Percentiles rank a stretch among this genome's conserved stretches.
These are phyloP conservation scores for Charanyca ferruginea DNA, from an alignment of 2,888 invertebrate species.

Conservation along the genomic window DNA sequence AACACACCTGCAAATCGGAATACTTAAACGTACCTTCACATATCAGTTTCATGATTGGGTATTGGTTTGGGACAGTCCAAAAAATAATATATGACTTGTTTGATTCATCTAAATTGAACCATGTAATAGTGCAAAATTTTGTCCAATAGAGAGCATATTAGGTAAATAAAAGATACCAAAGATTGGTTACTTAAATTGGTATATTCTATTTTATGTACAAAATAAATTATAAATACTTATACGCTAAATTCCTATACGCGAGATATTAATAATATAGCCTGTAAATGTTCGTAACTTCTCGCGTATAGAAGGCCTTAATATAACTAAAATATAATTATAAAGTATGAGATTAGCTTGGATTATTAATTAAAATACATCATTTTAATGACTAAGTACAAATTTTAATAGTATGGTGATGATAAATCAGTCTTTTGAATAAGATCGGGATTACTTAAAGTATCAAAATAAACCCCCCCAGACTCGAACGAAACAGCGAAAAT, in stretches of 20 bases:
- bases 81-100: too few species aligned
- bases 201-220: slow-evolving; percentile 30
- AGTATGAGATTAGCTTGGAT: slow-evolving; percentile 32
- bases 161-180: slow-evolving; percentile 12
- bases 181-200: slow-evolving; percentile 22
- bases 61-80: too few species aligned
- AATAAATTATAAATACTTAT: slow-evolving; percentile 34
- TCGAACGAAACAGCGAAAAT: too few species aligned
- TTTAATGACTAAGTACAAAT: slow-evolving; percentile 43
- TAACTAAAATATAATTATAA: not conserved
- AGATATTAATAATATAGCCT: not conserved
- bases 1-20: not conserved
- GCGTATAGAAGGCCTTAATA: not conserved
- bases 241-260: not conserved
- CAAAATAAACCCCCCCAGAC: too few species aligned
- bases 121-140: too few species aligned
- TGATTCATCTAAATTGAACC: too few species aligned
- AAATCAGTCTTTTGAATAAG: slow-evolving; percentile 52
- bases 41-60: too few species aligned
- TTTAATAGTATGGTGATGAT: slow-evolving; percentile 22
- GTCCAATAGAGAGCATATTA: too few species aligned
- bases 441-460: slow-evolving; percentile 22
- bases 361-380: slow-evolving; percentile 16
- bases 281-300: slow-evolving; percentile 3
- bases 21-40: not conserved